Conservation (phyloP, 2,113 vertebrate genomes). For the Colaptes auratus region DNA sequence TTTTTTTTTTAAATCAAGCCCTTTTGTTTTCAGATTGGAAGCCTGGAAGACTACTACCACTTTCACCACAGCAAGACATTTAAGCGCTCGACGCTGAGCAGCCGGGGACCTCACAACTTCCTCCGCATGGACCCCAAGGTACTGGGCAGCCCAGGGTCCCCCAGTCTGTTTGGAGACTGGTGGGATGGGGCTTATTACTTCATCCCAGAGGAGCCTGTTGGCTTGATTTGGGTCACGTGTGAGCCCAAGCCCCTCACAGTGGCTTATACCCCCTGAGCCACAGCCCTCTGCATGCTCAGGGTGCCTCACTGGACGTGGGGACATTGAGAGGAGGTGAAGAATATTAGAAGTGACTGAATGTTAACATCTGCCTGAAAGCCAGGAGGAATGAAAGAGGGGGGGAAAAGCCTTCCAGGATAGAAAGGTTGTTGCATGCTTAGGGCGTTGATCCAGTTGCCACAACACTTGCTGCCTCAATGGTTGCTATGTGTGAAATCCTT, state of each 20-base stretch:
- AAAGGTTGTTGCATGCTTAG: background rate
- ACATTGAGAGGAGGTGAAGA: background rate
- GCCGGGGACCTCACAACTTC: constrained; percentile 86
- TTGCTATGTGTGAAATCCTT: constrained; percentile 65
- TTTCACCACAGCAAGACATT: constrained; percentile 92
- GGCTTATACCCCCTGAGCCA: background rate
- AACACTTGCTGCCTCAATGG: constrained; percentile 41
- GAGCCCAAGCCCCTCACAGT: background rate
- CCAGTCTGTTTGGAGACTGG: fast-evolving
- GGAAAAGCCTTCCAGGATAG: constrained; percentile 22
- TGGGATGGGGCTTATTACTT: background rate
- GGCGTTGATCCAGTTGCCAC: constrained; percentile 61
- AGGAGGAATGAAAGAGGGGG: background rate
- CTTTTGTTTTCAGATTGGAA: constrained; percentile 84
- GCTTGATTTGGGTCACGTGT: background rate
- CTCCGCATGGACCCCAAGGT: constrained; percentile 93
- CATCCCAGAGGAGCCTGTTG: background rate
- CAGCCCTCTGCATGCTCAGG: background rate
- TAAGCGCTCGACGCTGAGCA: constrained; percentile 82
- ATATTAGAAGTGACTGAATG: background rate
- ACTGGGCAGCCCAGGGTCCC: background rate
- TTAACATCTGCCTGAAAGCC: constrained; percentile 30
- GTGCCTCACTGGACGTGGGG: background rate
- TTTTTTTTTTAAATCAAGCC: background rate
- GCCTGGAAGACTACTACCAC: constrained; percentile 90